phyloP scores from a whole-genome alignment of 2,888 invertebrate genomes.

The Idaea biselata region DNA sequence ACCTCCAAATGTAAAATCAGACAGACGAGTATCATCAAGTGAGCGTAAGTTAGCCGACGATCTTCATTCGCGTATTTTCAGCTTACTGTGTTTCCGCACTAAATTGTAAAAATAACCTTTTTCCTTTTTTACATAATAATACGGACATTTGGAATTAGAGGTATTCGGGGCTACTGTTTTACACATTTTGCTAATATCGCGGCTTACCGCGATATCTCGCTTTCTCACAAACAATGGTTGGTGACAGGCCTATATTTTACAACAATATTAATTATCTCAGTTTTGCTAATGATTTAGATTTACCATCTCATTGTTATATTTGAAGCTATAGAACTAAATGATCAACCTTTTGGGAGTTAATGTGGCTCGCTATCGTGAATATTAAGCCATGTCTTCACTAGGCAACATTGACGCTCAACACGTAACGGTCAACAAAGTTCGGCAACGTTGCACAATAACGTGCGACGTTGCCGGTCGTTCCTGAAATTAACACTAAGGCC shows the following conservation, averaged over 20 bases:
- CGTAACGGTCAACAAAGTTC: too few relatives aligned
- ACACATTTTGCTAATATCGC: constrained; percentile 34
- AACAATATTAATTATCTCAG: constrained; percentile 33
- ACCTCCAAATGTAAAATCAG: too few relatives aligned
- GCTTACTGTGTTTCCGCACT: background rate
- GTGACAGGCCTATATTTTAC: constrained; percentile 19
- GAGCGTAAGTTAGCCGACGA: too few relatives aligned
- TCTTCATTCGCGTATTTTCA: too few relatives aligned
- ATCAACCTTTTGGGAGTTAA: too few relatives aligned
- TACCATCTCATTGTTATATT: background rate
- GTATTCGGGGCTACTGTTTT: constrained; percentile 24
- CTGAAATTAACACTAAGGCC: too few relatives aligned
- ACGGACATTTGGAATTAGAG: constrained; percentile 25
- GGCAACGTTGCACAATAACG: too few relatives aligned
- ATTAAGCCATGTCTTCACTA: too few relatives aligned
- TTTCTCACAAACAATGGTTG: constrained; percentile 23
- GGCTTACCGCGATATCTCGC: constrained; percentile 19
- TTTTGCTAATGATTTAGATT: constrained; percentile 9
- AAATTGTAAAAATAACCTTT: constrained; percentile 18
- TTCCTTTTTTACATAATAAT: constrained; percentile 19
- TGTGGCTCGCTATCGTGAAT: too few relatives aligned
- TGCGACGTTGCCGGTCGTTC: too few relatives aligned
- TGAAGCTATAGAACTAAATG: background rate
- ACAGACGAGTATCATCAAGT: too few relatives aligned
- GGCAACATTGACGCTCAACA: too few relatives aligned